Evolutionary conservation across 2,113 vertebrate genomes (phyloP), one percentile per base, ranked within the genome.

Genomic region (Cacatua alba): DNA sequence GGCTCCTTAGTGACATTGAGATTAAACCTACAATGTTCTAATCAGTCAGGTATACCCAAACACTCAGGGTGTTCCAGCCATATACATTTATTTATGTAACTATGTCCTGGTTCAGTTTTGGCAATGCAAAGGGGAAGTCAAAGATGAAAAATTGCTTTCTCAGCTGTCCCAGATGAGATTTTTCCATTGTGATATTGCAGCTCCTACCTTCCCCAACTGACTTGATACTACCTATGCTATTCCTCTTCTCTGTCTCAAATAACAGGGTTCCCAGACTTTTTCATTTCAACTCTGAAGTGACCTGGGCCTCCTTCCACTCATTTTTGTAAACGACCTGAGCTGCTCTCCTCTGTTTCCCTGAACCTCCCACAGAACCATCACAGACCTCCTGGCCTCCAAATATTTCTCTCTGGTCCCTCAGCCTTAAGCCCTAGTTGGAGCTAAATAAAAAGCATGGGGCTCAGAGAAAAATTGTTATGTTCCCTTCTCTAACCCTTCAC

Each of bases 181-280:
- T 90, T 85, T 46, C 67, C 59, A 2, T 4, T 14, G n/a, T 49
- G 17, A 17, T 88, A 26, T 9, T 80, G 75, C 29, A 52, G 6
- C 55, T 97, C 72, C 59, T 15, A 51, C 57, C 21, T 69, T 80
- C 18, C 20, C 16, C 53, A 35, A 1, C 18, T 49, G 82, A 69
- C 17, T 5, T 48, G 63, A 26, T 12, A 11, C 10, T 48, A 18
- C 7, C 28, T 33, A 19, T 63, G 28, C 8, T 13, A 17, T 46
- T 89, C 39, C n/a, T 64, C 18, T 72, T n/a, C 37, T 6, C 48
- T 24, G 6, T 6, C 39, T 48, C 41, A 65, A 31, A 11, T 46
- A 52, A 17, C 17, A 44, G 3, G 0, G 1, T 20, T 31, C 33
- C 3, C 1, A 2, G 17, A 35, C 2, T 7, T 57, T 46, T 49